phyloP scores from a whole-genome alignment of 2,888 invertebrate species.

The Heteromyza rotundicornis region DNA sequence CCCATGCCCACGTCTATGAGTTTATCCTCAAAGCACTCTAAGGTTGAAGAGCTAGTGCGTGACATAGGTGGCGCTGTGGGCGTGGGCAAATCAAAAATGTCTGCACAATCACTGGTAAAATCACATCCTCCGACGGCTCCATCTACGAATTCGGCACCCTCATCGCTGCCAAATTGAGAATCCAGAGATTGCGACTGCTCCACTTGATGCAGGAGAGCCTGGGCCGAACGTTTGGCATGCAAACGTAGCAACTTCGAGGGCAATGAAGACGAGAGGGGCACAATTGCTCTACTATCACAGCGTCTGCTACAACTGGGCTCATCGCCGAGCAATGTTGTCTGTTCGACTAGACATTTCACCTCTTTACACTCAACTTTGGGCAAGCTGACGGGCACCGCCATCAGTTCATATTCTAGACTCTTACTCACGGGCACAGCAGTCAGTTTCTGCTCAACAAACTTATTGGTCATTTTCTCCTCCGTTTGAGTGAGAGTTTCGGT shows the following conservation, averaged over 20 bases:
- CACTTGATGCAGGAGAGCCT: constrained; percentile 47
- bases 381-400: constrained; percentile 43
- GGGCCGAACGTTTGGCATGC: constrained; percentile 53
- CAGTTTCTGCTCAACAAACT: constrained; percentile 27
- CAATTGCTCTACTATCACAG: constrained; percentile 40
- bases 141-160: constrained; percentile 29
- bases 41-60: constrained; percentile 36
- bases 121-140: constrained; percentile 22
- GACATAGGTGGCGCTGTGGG: constrained; percentile 43
- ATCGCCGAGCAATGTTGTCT: not conserved
- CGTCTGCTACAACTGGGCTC: not conserved
- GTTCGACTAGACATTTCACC: too few relatives aligned
- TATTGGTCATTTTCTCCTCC: not conserved
- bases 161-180: constrained; percentile 50
- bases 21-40: constrained; percentile 42
- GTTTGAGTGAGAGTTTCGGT: constrained; percentile 13
- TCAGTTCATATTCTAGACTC: constrained; percentile 35
- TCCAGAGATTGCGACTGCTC: constrained; percentile 42
- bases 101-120: constrained; percentile 26
- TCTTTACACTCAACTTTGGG: not conserved
- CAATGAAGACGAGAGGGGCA: constrained; percentile 57
- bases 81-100: constrained; percentile 27
- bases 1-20: constrained; percentile 55
- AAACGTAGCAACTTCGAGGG: constrained; percentile 56
- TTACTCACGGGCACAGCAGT: constrained; percentile 47